A percentile compares a stretch with the other conserved stretches of the same genome.
Conservation (phyloP, 2,888 invertebrate genomes). For the Muschampia plurimacula region DNA sequence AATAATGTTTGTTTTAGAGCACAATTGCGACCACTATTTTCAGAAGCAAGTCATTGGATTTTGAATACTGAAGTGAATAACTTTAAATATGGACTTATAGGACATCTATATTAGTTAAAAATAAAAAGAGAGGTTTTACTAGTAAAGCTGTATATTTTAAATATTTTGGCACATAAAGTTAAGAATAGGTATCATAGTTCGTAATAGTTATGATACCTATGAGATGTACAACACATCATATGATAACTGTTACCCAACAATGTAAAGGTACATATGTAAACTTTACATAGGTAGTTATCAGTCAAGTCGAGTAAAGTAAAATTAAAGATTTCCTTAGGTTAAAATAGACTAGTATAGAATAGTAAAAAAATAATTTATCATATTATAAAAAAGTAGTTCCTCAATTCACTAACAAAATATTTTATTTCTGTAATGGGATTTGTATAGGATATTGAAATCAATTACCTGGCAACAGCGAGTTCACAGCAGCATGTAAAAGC, state of each 20-base stretch:
- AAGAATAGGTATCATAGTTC: too few relatives aligned
- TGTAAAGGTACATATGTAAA: too few relatives aligned
- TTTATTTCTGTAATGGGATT: slow-evolving; percentile 30
- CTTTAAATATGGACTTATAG: not conserved
- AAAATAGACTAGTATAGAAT: not conserved
- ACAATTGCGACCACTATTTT: not conserved
- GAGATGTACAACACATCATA: too few relatives aligned
- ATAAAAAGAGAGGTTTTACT: not conserved
- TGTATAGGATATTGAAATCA: slow-evolving; percentile 43
- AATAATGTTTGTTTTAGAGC: slow-evolving; percentile 32
- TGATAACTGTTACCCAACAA: too few relatives aligned
- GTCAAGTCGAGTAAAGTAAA: too few relatives aligned
- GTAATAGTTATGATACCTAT: too few relatives aligned
- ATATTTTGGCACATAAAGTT: too few relatives aligned
- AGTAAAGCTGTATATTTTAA: too few relatives aligned
- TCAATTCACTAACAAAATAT: slow-evolving; percentile 2
- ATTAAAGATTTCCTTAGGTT: too few relatives aligned
- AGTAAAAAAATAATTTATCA: not conserved
- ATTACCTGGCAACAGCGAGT: slow-evolving; percentile 44
- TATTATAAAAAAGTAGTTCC: not conserved
- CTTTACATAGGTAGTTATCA: too few relatives aligned
- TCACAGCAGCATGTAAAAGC: slow-evolving; percentile 48
- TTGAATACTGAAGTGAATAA: not conserved
- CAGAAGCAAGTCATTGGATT: slow-evolving; percentile 2
- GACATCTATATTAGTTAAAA: not conserved